phyloP scores from a whole-genome alignment of 2,797 vertebrate species.

The Chaunax sp. region DNA sequence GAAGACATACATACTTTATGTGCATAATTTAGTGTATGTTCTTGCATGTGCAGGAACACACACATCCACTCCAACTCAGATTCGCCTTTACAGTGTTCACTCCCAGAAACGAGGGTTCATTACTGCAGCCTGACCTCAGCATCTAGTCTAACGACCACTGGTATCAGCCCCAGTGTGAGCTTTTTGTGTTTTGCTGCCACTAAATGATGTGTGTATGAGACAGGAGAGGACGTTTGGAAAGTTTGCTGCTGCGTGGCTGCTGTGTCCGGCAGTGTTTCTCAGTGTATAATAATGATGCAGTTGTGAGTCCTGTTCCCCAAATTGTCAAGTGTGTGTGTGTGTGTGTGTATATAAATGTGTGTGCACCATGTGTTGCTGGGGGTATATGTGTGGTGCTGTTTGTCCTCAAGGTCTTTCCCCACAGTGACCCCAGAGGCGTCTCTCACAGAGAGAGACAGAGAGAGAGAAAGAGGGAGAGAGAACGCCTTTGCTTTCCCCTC shows the following conservation, averaged over 20 bases:
- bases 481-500: constrained; percentile 81
- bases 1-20: constrained; percentile 1
- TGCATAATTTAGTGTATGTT: not conserved
- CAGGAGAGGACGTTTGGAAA: not conserved
- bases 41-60: constrained; percentile 46
- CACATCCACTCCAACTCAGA: constrained; percentile 22
- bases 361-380: constrained; percentile 39
- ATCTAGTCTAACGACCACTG: constrained; percentile 52
- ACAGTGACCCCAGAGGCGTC: constrained; percentile 82
- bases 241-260: constrained; percentile 21
- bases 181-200: constrained; percentile 54
- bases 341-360: constrained; percentile 4
- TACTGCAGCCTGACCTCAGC: constrained; percentile 86
- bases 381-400: constrained; percentile 76
- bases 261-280: constrained; percentile 24
- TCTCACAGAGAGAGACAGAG: constrained; percentile 76
- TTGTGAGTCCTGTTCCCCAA: constrained; percentile 36
- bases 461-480: constrained; percentile 83
- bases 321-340: constrained; percentile 26
- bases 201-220: constrained; percentile 12
- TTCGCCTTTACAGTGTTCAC: constrained; percentile 66
- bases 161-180: constrained; percentile 51
- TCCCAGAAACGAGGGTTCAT: constrained; percentile 86
- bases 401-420: constrained; percentile 83
- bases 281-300: constrained; percentile 29